Evolutionary conservation across 2,113 vertebrate genomes (phyloP).

Genomic region (Australoheros scitulus): DNA sequence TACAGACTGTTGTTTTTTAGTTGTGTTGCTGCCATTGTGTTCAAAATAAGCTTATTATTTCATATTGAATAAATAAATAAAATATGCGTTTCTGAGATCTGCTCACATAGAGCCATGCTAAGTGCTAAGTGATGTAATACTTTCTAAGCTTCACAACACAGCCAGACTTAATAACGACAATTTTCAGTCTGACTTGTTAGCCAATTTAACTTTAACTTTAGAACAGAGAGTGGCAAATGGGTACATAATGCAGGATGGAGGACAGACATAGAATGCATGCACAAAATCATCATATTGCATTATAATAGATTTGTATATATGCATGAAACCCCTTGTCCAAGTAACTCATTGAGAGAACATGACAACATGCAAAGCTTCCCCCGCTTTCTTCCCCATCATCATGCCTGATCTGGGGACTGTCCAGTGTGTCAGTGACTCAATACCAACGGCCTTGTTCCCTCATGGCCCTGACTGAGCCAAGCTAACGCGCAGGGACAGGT

Average conservation of each 20-base stretch:
- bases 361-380: conserved; percentile 25
- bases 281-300: conserved; percentile 4
- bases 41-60: no score
- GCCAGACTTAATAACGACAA: neutral
- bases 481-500: conserved; percentile 72
- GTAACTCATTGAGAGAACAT: neutral
- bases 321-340: neutral
- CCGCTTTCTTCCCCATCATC: conserved; percentile 20
- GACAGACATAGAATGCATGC: neutral
- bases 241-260: neutral
- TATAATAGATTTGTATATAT: conserved; percentile 5
- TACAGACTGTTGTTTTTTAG: no score
- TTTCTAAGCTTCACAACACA: neutral
- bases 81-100: no score
- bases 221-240: neutral
- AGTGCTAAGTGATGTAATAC: no score
- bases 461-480: conserved; percentile 62
- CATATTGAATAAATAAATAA: no score
- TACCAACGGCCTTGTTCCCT: conserved; percentile 63
- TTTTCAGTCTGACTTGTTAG: neutral
- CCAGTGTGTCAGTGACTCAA: conserved; percentile 74
- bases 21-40: no score
- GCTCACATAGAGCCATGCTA: no score
- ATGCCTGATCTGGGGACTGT: conserved; percentile 51
- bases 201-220: no score